Evolutionary conservation across 2,888 invertebrate species (phyloP), one percentile per base, ranked within the genome.

Genomic region (Listrodromus nycthemerus): DNA sequence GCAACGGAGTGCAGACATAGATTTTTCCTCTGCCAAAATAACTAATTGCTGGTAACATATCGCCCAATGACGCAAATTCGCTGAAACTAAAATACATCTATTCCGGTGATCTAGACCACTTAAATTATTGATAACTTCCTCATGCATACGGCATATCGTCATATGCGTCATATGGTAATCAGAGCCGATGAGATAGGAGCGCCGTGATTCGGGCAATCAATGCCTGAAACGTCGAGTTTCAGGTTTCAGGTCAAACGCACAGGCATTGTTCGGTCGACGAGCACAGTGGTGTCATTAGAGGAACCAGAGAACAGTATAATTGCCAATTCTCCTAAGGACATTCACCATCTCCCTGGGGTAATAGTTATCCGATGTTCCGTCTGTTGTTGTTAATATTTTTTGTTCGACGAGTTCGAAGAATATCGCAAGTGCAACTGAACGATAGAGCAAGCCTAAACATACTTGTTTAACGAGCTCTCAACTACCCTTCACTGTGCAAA

Each of bases 201-300:
- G 21, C 55, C 13, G 4, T 13, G 55, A 55, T 24, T 55, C 24
- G 8, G 24, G 21, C 21, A 55, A 55, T 55, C 55, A 55, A 55
- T 55, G 10, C 10, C 8, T 3, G 10, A 10, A 13, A 24, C 55
- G 24, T 13, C 21, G 24, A 55, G 21, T 55, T 55, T 55, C 55
- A 55, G 55, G 10, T 55, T 55, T 24, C 55, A 55, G 55, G 55
- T 55, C 24, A 55, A 24, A 21, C 21, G 55, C 55, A 55, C 55
- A 24, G 55, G 55, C 55, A 55, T 24, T 10, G 55, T 8, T 7
- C 24, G 55, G 24, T 55, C 55, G 55, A 24, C 8, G 24, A 24
- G 21, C 55, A 24, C 5, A 24, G 19, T n/a, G 19, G 19, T 3
- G 16, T 21, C 21, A 52, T 52, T 21, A 21, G 19, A 21, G 52